Percentiles rank a stretch among this genome's conserved stretches.
These are phyloP conservation scores for Ooceraea biroi DNA, from an alignment of 1,140 invertebrate species.

Conservation along the genomic window DNA sequence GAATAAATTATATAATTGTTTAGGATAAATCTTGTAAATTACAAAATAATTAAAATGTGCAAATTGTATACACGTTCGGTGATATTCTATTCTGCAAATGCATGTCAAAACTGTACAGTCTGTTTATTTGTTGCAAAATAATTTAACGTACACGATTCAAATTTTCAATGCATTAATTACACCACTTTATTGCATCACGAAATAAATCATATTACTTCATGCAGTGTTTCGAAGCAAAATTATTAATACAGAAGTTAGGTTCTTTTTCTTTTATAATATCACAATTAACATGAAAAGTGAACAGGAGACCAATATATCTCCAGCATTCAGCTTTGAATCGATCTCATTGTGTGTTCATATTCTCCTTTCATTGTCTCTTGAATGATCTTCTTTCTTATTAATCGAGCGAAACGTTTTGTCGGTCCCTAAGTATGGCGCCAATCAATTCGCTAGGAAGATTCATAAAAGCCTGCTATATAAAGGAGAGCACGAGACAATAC, in stretches of 20 bases:
- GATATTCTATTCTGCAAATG: neutral
- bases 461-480: constrained; percentile 2
- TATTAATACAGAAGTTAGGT: neutral
- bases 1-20: neutral
- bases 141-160: too few relatives aligned
- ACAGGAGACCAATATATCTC: neutral
- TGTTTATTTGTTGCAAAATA: neutral
- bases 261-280: neutral
- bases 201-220: neutral
- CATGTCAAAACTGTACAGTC: neutral
- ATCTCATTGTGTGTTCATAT: neutral
- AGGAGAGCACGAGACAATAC: neutral
- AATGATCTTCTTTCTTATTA: neutral
- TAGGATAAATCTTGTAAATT: neutral
- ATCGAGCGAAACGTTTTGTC: neutral
- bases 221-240: neutral
- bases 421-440: neutral
- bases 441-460: neutral
- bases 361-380: neutral
- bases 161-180: too few relatives aligned
- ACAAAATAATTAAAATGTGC: neutral
- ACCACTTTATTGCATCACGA: too few relatives aligned
- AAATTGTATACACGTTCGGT: neutral
- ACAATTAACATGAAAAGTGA: neutral
- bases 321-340: neutral